These are phyloP conservation scores for Drosophila kokeensis DNA, from an alignment of 2,888 invertebrate species.

Conservation along the genomic window DNA sequence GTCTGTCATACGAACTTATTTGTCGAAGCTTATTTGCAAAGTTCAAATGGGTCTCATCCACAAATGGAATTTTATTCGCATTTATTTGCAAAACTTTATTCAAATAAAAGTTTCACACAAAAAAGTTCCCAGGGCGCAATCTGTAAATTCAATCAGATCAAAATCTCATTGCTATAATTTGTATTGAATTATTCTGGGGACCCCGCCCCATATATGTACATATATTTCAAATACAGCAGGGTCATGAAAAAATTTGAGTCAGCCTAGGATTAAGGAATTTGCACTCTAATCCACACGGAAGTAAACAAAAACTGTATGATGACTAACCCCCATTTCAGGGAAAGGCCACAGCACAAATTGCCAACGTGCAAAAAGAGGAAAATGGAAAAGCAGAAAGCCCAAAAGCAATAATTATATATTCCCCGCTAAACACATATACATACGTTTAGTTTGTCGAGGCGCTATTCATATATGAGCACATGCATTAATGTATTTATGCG, in stretches of 20 bases:
- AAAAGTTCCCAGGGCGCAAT: background rate
- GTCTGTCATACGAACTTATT: background rate
- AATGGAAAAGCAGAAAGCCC: conserved; percentile 12
- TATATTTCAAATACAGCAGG: conserved; percentile 17
- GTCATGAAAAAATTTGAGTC: conserved; percentile 32
- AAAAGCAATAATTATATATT: conserved; percentile 51
- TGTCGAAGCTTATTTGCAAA: background rate
- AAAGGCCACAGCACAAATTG: conserved; percentile 40
- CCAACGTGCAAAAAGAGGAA: conserved; percentile 21
- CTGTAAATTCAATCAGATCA: conserved; percentile 17
- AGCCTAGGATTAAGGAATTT: conserved; percentile 73
- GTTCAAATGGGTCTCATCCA: background rate
- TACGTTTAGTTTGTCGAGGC: conserved; percentile 49
- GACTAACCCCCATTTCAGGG: conserved; percentile 65
- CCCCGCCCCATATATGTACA: background rate
- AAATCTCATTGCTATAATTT: conserved; percentile 20
- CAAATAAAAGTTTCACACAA: background rate
- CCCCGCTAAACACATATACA: conserved; percentile 10
- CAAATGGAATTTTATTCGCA: conserved; percentile 3
- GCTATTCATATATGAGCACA: conserved; percentile 57
- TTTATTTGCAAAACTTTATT: conserved; percentile 4
- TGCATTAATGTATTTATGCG: conserved; percentile 69
- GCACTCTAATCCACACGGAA: conserved; percentile 61
- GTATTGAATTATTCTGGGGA: conserved; percentile 13
- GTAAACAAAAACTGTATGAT: conserved; percentile 39